Base-by-base conservation (phyloP, 2,888 invertebrate species). In the Leptinotarsa tumamoca region DNA sequence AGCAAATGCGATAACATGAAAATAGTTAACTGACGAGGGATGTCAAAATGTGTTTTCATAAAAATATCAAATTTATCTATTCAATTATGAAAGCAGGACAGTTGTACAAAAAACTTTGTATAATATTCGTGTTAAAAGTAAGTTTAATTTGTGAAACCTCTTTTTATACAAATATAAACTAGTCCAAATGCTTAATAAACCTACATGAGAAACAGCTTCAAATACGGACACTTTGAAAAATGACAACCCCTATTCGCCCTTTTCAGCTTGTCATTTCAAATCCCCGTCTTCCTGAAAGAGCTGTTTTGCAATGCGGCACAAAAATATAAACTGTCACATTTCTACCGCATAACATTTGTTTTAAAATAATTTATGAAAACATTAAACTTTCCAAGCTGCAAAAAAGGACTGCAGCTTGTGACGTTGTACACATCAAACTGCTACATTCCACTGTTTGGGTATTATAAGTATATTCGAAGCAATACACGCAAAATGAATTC, bases 291-390 rank as follows among this genome's bases (percentile, higher is more conserved):
- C 68, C 77, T 72, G 72, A 68, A 74, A 72, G 68, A 72, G 72
- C 72, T 77, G 74, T 74, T 67, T 70, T 70, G 66, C 72, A 70
- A 67, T 58, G 74, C 66, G 67, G 33, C 67, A 74, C 69, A 70
- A 74, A 77, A 74, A 74, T 74, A 69, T 77, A 72, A 77, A 68
- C 72, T 74, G 77, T 77, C 77, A 77, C 72, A 58, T 27, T 56
- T 72, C 56, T 67, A 67, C 72, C 27, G 67, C 56, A 74, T 68
- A 54, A 54, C 72, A 77, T 77, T 74, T 74, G 77, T 77, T 74
- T 50, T 54, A 71, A 77, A 77, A 74, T 72, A 72, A 77, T 77
- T 74, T 72, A 77, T 77, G 72, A 72, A 72, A 52, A 71, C 72
- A 77, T 70, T 67, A 74, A 73, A 70, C 74, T 72, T 74, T 69